phyloP scores from a whole-genome alignment of 92 coral and sea anemone species.

The Parazoanthus swiftii region DNA sequence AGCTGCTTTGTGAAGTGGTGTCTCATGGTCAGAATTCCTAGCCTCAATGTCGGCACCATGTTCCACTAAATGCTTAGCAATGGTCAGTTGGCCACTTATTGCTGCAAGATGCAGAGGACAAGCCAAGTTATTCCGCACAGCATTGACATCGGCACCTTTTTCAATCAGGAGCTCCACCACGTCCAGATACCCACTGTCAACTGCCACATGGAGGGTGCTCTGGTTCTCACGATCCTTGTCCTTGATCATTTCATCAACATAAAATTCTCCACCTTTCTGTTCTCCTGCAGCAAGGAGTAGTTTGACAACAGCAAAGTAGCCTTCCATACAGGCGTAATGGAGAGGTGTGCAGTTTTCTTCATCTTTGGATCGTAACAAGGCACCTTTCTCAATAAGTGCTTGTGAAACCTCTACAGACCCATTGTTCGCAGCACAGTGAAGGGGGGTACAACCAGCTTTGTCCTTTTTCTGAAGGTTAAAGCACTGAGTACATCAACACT shows the following conservation, averaged over 20 bases:
- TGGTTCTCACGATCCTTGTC: conserved; percentile 81
- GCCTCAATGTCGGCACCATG: conserved; percentile 92
- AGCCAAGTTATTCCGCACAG: conserved; percentile 73
- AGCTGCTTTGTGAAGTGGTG: conserved; percentile 95
- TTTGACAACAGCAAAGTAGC: conserved; percentile 61
- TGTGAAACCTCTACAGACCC: conserved; percentile 59
- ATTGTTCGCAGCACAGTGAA: conserved; percentile 72
- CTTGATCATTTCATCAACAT: conserved; percentile 54
- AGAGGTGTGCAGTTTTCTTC: conserved; percentile 76
- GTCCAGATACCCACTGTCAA: conserved; percentile 76
- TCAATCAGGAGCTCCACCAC: conserved; percentile 70
- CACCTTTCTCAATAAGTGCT: conserved; percentile 65
- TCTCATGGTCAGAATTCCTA: conserved; percentile 85
- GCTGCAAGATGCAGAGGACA: conserved; percentile 96
- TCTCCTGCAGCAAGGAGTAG: conserved; percentile 58
- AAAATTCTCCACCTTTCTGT: conserved; percentile 48
- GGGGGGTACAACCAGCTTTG: conserved; percentile 75
- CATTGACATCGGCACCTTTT: conserved; percentile 88
- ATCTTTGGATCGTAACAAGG: conserved; percentile 70
- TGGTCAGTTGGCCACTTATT: conserved; percentile 75
- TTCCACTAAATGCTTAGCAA: conserved; percentile 65
- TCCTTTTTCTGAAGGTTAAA: conserved; percentile 60
- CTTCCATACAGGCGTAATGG: conserved; percentile 93
- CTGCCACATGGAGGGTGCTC: conserved; percentile 86
- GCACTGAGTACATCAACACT: background rate